Evolutionary conservation across 2,113 vertebrate species (phyloP), one percentile per base, ranked within the genome.

Genomic region (Murina feae): DNA sequence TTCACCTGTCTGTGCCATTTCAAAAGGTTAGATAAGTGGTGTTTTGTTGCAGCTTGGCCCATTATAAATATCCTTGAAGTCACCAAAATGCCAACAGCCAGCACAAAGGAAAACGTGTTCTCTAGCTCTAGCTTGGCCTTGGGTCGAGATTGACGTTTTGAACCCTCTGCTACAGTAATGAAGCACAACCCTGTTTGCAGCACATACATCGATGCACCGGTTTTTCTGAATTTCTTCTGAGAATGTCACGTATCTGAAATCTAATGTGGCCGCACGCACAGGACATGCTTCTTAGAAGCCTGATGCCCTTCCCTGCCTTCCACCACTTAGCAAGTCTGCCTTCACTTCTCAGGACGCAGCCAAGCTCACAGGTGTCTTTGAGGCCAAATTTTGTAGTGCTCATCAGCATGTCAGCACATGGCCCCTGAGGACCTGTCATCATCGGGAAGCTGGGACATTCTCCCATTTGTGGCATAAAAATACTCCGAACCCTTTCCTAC

Each of bases 391-490:
- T 58, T 95, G 74, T 85, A 69, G 49, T 79, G 80, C 69, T 96
- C 32, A 37, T 71, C 82, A 88, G 76, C 68, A 68, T 60, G 51
- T 95, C 91, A 89, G 37, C 55, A 63, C 97, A 74, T 83, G 37
- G 90, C 74, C 74, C 95, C 96, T 93, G 35, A 7, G 91, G 86
- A 87, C 79, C 76, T 68, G 92, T 83, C 76, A 47, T 97, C 93
- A 90, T 97, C 76, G 95, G 92, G 18, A 63, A 76, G 93, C 92
- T 95, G 87, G 95, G 85, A 92, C 95, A 92, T 53, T 90, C 81
- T 97, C 90, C 78, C 78, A 92, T 94, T 97, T 92, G 87, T 93
- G 90, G 88, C 93, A 93, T 90, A 92, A 90, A 96, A 97, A 93
- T 90, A 92, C 88, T 96, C 85, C 42, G 58, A 35, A 42, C 37